A percentile compares a stretch with the other conserved stretches of the same genome.
Evolutionary conservation across 2,113 vertebrate species (phyloP).

Genomic region (Eubucco bourcierii): DNA sequence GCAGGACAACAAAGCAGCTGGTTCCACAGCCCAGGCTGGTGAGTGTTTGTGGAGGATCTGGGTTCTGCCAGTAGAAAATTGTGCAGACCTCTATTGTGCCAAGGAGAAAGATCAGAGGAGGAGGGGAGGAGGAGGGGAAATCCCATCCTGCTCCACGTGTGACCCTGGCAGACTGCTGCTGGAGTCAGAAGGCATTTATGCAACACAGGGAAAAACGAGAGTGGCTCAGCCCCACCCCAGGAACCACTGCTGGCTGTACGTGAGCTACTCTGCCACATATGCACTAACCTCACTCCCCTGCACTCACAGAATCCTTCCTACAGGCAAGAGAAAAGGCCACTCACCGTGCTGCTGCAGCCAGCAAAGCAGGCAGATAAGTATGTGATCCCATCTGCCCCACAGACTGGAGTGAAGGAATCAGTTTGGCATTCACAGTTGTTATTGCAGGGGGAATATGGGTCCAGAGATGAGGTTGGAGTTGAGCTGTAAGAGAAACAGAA

Average conservation of each 20-base stretch:
- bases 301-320: not conserved
- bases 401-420: conserved; percentile 94
- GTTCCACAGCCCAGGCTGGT: not conserved
- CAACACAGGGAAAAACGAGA: not conserved
- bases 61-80: not conserved
- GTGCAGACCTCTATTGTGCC: not conserved
- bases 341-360: conserved; percentile 85
- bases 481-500: conserved; percentile 78
- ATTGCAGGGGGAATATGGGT: conserved; percentile 87
- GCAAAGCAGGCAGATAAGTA: conserved; percentile 98
- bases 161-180: not conserved
- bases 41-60: not conserved
- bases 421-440: conserved; percentile 93
- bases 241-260: not conserved
- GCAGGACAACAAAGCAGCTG: not conserved
- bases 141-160: fast-evolving
- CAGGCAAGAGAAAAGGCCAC: fast-evolving
- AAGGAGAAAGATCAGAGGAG: not conserved
- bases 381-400: conserved; percentile 91
- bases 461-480: conserved; percentile 75
- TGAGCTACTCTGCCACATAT: not conserved
- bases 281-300: not conserved
- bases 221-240: not conserved
- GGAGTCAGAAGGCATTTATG: not conserved
- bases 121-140: not conserved